A percentile compares a stretch with the other conserved stretches of the same genome.
phyloP scores from a whole-genome alignment of 2,797 vertebrate species.

The Hybognathus amarus region DNA sequence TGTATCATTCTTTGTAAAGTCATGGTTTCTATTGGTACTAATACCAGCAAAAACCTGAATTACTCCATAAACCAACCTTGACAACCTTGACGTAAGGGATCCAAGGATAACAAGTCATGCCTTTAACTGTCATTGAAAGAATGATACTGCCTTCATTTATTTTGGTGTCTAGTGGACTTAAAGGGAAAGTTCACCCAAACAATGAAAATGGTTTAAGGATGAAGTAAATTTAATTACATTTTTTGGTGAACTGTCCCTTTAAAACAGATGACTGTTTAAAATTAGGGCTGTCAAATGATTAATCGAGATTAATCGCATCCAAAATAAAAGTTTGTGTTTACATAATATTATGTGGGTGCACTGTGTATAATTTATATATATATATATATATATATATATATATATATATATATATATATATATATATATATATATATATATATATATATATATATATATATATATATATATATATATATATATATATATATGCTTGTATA shows the following conservation, averaged over 20 bases:
- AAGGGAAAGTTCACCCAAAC: background rate
- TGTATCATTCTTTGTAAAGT: background rate
- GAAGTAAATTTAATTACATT: too few relatives aligned
- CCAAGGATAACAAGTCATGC: background rate
- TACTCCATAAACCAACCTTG: constrained; percentile 31
- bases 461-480: too few relatives aligned
- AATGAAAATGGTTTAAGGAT: background rate
- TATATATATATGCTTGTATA: too few relatives aligned
- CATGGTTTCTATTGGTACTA: background rate
- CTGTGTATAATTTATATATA: too few relatives aligned
- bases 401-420: too few relatives aligned
- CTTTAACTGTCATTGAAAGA: background rate
- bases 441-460: too few relatives aligned
- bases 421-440: too few relatives aligned
- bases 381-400: too few relatives aligned
- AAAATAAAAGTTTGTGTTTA: too few relatives aligned
- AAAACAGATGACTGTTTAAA: background rate
- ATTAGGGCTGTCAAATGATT: background rate
- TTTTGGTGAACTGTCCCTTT: too few relatives aligned
- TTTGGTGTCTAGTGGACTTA: background rate
- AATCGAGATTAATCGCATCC: too few relatives aligned
- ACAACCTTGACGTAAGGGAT: constrained; percentile 1
- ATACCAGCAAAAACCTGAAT: constrained; percentile 27
- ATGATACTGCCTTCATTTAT: background rate
- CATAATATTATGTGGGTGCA: too few relatives aligned